Base-by-base conservation (phyloP, 2,113 vertebrate genomes). In the Gallinago jamesoni region DNA sequence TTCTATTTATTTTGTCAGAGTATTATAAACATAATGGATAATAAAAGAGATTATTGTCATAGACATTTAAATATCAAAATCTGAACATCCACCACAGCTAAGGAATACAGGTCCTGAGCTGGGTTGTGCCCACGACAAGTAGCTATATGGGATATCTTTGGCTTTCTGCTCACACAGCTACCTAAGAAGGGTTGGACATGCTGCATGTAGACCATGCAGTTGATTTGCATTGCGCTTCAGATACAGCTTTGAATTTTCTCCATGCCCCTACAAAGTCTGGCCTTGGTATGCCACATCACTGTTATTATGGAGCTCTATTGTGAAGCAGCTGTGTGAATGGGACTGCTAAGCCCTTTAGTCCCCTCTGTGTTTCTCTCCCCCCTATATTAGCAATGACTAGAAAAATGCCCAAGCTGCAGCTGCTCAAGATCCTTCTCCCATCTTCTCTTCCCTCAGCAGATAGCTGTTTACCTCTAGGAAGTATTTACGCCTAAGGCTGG, bases 341-440 rank as follows among this genome's bases (percentile, higher is more conserved):
- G 20, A 62, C 25, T 52, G 22, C 76, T 14, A 16, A 82, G 3
- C 28, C 23, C 53, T 31, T 48, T 22, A 10, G 27, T 12, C 9
- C 13, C 33, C 28, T 52, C 77, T 60, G 52, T 12, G 22, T 41
- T 0, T 0, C 13, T 25, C 47, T 52, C 21, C 47, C 5, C 5
- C 7, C 13, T 56, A 45, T 41, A 31, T 19, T 10, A 48, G 22
- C 17, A 23, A 12, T 5, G 13, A 47, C 33, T 31, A 68, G 9
- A 30, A 60, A 45, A 57, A n/a, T 1, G 4, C 12, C 31, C 19
- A 1, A 4, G 14, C 22, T 31, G 59, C 0, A 4, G 27, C 59
- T 74, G n/a, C 37, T 79, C 23, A 53, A 9, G 5, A 6, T 35
- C 21, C 39, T 78, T 68, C 27, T 84, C 8, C 47, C 24, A 7